Conservation (phyloP, 2,113 vertebrate species). For the Colius striatus region DNA sequence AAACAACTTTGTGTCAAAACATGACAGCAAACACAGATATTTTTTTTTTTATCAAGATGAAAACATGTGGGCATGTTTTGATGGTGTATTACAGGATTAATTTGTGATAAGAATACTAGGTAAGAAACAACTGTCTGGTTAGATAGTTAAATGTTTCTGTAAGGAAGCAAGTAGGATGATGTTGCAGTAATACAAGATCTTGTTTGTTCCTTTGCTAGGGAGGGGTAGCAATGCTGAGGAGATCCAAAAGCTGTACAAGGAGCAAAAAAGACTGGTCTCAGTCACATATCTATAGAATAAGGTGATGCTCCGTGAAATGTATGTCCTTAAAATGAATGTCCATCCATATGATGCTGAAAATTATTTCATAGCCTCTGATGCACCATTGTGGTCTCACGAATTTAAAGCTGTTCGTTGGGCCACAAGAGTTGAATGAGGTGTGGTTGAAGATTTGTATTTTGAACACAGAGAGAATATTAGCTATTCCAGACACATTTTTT, state of each 20-base stretch:
- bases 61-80: background rate
- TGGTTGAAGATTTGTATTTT: background rate
- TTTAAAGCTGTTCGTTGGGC: background rate
- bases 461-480: background rate
- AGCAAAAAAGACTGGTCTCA: background rate
- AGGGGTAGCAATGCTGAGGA: background rate
- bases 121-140: background rate
- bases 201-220: background rate
- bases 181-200: background rate
- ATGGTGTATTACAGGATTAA: background rate
- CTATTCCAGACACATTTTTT: background rate
- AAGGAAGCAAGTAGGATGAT: background rate
- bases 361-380: background rate
- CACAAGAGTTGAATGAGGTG: background rate
- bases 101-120: background rate
- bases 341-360: background rate
- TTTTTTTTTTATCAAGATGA: background rate
- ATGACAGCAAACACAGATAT: background rate
- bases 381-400: fast-evolving
- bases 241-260: background rate
- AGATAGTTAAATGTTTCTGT: background rate
- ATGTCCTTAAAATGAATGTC: background rate
- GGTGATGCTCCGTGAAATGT: background rate
- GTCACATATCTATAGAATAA: fast-evolving
- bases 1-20: too few relatives aligned